Base-by-base conservation (phyloP, 2,797 vertebrate genomes). In the Myiotriccus ornatus region DNA sequence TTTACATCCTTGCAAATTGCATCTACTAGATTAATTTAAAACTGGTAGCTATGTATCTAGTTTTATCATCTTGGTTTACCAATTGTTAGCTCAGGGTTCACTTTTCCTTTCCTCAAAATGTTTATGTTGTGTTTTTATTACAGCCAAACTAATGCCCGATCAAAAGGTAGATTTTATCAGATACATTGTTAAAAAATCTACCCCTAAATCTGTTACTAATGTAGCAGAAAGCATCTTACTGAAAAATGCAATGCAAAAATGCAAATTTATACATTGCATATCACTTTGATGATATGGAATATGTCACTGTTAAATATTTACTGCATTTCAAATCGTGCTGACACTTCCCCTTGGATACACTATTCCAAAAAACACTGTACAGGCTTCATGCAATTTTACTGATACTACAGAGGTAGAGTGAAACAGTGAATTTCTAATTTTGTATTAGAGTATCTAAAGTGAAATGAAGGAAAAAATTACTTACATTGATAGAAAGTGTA, bases 251-350 rank as follows among this genome's bases (percentile, higher is more conserved):
- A 64, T 6, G 71, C 27, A 91, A 71, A 90, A 88, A 90, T 89
- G 84, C 56, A 93, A 59, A 92, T 91, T 82, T 89, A 89, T 83
- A 89, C 81, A 81, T n/a, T 89, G 39, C 52, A 23, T 76, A 79
- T 92, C 35, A 71, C 11, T 87, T 84, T 90, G 86, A 93, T 74
- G 44, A 60, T 86, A 87, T 25, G 57, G 53, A 92, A 85, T 85
- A 62, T 79, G 32, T 79, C 41, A 59, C 64, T 91, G 39, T 83
- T 87, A 95, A 94, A 92, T 94, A 92, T 91, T 93, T 87, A 92
- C 75, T 78, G 43, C 49, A 89, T 89, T 93, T 89, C 39, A 78
- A 80, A 94, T 80, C 53, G 55, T 47, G 53, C 41, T 90, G 75
- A 92, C 56, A 50, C 53, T 92, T 87, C 22, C 34, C 68, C 53